These are phyloP conservation scores for Drosophila kanekoi DNA, from an alignment of 2,888 invertebrate species.

Conservation along the genomic window DNA sequence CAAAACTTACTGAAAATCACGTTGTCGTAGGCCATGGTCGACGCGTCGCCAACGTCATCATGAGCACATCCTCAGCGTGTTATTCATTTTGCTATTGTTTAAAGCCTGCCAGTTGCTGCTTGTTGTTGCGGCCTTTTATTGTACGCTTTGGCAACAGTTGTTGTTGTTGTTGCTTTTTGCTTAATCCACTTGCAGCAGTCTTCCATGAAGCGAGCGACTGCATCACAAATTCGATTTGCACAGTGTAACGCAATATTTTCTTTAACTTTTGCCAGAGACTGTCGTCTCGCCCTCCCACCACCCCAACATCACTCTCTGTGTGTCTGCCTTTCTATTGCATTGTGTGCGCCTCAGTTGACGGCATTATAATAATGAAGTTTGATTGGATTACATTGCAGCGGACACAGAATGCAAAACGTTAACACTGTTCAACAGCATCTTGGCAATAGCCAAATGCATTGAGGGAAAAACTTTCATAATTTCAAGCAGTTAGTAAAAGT, in stretches of 20 bases:
- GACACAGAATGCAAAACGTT: constrained; percentile 74
- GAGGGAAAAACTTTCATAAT: constrained; percentile 72
- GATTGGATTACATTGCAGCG: constrained; percentile 77
- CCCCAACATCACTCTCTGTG: not conserved
- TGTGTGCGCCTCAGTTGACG: constrained; percentile 72
- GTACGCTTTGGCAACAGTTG: not conserved
- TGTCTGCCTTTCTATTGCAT: constrained; percentile 33
- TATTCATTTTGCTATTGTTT: constrained; percentile 74
- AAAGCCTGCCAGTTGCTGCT: constrained; percentile 53
- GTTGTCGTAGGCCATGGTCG: constrained; percentile 83
- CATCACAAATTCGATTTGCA: constrained; percentile 74
- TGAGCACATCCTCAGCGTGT: constrained; percentile 66
- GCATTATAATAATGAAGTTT: constrained; percentile 77
- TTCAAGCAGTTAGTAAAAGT: constrained; percentile 71
- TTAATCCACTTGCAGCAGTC: constrained; percentile 50
- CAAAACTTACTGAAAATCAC: constrained; percentile 75
- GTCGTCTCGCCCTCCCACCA: not conserved
- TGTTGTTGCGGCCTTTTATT: constrained; percentile 23
- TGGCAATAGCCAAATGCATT: constrained; percentile 56
- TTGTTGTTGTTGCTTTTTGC: constrained; percentile 2
- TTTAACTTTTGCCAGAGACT: constrained; percentile 56
- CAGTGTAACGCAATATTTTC: constrained; percentile 73
- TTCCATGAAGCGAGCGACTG: constrained; percentile 42
- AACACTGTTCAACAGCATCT: constrained; percentile 69
- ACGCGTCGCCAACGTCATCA: constrained; percentile 55